Base-by-base conservation (phyloP, 2,797 vertebrate species). In the Manis pentadactyla region DNA sequence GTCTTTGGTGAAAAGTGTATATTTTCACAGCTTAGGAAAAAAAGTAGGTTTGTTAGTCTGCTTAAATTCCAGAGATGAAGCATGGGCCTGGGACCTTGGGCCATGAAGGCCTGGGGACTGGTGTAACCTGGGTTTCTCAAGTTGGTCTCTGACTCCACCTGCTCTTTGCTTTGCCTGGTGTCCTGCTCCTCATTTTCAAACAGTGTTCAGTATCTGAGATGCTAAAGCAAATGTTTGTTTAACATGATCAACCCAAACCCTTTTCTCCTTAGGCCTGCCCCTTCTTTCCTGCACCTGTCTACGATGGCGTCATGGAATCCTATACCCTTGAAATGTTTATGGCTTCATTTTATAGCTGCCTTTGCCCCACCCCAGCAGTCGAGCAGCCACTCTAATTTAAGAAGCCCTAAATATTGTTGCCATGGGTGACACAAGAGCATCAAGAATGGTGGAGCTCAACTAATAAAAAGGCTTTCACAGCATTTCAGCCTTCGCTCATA, bases 391-490 rank as follows among this genome's bases (percentile, higher is more conserved):
- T 98, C 97, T 98, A 92, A 98, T 98, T 98, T 98, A 98, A 98
- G 98, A 98, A 97, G 94, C 95, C 97, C 97, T 98, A 98, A 98
- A 98, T 98, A 99, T 97, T 98, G 98, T 98, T 99, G 98, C 98
- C 98, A 98, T 97, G 95, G 96, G 98, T 98, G 98, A 98, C 98
- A 98, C 93, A 86, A 77, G 98, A 98, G 98, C 97, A 87, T 1
- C 9, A 77, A 98, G 96, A 83, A 98, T 97, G 96, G 98, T 86
- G 97, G 96, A 96, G 96, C 97, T 98, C 97, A 68, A 96, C 98
- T 98, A 98, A 99, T 98, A 98, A 99, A 99, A 99, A 98, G 98
- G 96, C 98, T 98, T 98, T 99, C 98, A 98, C 97, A 93, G 98
- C 94, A 86, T 98, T 98, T 98, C 98, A 98, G 97, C 96, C 97